A percentile compares a stretch with the other conserved stretches of the same genome.
Evolutionary conservation across 92 coral and sea anemone species (phyloP).

Genomic region (Epizoanthus illoricatus): DNA sequence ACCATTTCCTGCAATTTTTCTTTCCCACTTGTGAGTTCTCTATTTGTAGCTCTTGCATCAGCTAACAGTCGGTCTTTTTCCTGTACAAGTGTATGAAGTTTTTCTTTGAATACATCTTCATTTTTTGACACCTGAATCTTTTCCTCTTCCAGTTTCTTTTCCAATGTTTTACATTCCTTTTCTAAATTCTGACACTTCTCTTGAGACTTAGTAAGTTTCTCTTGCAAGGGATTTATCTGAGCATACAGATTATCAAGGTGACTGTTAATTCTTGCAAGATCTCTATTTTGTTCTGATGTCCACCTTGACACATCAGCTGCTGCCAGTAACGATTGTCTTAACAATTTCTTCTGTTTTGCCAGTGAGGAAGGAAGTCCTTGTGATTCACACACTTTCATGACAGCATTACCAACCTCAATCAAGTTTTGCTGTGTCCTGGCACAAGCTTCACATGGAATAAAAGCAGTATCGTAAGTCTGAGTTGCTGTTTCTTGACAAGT

Average conservation of each 20-base stretch:
- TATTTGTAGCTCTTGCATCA: slow-evolving; percentile 63
- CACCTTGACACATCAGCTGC: slow-evolving; percentile 98
- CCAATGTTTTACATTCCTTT: slow-evolving; percentile 66
- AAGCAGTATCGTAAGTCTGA: slow-evolving; percentile 97
- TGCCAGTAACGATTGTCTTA: slow-evolving; percentile 89
- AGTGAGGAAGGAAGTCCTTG: slow-evolving; percentile 97
- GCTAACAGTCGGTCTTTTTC: slow-evolving; percentile 74
- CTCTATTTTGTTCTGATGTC: slow-evolving; percentile 95
- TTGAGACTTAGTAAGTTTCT: slow-evolving; percentile 75
- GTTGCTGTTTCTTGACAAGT: slow-evolving; percentile 77
- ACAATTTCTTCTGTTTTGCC: slow-evolving; percentile 94
- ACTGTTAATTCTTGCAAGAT: slow-evolving; percentile 82
- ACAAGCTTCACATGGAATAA: slow-evolving; percentile 96
- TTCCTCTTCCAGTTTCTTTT: slow-evolving; percentile 57
- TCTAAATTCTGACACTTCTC: slow-evolving; percentile 68
- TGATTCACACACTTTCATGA: slow-evolving; percentile 91
- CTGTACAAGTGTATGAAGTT: slow-evolving; percentile 60
- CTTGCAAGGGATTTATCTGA: slow-evolving; percentile 90
- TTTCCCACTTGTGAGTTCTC: slow-evolving; percentile 65
- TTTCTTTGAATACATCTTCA: slow-evolving; percentile 58
- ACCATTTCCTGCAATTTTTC: slow-evolving; percentile 77
- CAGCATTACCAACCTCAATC: slow-evolving; percentile 88
- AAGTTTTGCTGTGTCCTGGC: slow-evolving; percentile 91
- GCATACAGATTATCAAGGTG: slow-evolving; percentile 95
- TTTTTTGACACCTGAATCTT: slow-evolving; percentile 46